These are phyloP conservation scores for Cryptoprocta ferox DNA, from an alignment of 2,797 vertebrate genomes.

Conservation along the genomic window DNA sequence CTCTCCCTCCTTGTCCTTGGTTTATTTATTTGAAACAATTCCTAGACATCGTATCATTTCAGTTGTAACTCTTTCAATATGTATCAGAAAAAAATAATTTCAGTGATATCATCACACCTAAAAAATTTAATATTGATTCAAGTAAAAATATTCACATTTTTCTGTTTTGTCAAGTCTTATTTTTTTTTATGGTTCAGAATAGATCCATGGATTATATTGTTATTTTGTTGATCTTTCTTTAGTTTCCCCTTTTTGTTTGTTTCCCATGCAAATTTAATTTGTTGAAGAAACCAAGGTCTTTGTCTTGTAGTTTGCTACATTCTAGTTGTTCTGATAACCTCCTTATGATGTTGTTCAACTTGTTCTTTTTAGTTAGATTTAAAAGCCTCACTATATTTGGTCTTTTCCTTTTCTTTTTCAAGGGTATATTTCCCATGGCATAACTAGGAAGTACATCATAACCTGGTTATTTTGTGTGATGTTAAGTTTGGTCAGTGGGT, in stretches of 20 bases:
- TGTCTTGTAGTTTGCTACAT: not conserved
- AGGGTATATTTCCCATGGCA: not conserved
- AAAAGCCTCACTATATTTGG: not conserved
- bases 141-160: not conserved
- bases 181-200: not conserved
- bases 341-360: not conserved
- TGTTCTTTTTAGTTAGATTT: not conserved
- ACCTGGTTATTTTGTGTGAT: not conserved
- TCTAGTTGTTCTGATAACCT: not conserved
- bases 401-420: not conserved
- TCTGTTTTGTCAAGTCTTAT: not conserved
- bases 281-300: not conserved
- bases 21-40: slow-evolving; percentile 28
- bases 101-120: not conserved
- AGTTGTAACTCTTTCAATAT: not conserved
- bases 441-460: not conserved
- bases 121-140: not conserved
- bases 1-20: not conserved
- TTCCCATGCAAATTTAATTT: not conserved
- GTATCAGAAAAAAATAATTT: not conserved
- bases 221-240: not conserved
- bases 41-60: not conserved
- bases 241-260: not conserved
- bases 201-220: not conserved
- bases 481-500: not conserved